phyloP scores from a whole-genome alignment of 1,140 invertebrate genomes.

The Neomicropteryx cornuta region DNA sequence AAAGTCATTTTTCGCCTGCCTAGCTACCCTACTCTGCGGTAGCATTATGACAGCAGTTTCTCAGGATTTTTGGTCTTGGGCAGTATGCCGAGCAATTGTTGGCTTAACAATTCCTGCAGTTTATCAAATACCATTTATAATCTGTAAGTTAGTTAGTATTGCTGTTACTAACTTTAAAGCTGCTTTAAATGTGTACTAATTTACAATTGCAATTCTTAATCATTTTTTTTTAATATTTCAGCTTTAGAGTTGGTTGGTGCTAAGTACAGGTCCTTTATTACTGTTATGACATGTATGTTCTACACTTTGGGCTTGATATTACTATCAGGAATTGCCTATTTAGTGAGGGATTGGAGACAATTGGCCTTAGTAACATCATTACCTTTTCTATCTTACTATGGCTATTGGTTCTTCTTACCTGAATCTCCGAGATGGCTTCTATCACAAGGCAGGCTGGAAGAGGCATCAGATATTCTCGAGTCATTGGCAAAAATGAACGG shows the following conservation, averaged over 20 bases:
- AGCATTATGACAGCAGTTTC: slow-evolving; percentile 65
- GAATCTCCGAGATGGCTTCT: slow-evolving; percentile 79
- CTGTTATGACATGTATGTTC: slow-evolving; percentile 81
- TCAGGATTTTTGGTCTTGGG: slow-evolving; percentile 72
- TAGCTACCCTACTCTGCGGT: slow-evolving; percentile 65
- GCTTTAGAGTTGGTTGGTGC: slow-evolving; percentile 82
- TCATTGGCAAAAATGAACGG: slow-evolving; percentile 65
- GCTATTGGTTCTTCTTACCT: slow-evolving; percentile 76
- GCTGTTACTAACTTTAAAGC: not conserved
- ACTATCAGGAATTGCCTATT: slow-evolving; percentile 68
- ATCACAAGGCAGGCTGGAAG: slow-evolving; percentile 64
- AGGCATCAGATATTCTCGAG: slow-evolving; percentile 67
- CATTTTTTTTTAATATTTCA: slow-evolving; percentile 34
- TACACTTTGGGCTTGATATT: slow-evolving; percentile 78
- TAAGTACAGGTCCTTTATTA: slow-evolving; percentile 82
- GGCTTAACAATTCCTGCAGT: slow-evolving; percentile 82
- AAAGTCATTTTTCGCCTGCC: slow-evolving; percentile 70
- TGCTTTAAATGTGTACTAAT: slow-evolving; percentile 3
- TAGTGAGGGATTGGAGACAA: slow-evolving; percentile 70
- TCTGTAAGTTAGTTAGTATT: slow-evolving; percentile 53
- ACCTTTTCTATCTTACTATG: slow-evolving; percentile 74
- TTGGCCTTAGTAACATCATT: slow-evolving; percentile 68
- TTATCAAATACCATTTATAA: slow-evolving; percentile 92
- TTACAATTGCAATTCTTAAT: slow-evolving; percentile 1
- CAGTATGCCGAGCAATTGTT: slow-evolving; percentile 62